Base-by-base conservation (phyloP, 1,140 invertebrate genomes). In the Phocides pigmalion region DNA sequence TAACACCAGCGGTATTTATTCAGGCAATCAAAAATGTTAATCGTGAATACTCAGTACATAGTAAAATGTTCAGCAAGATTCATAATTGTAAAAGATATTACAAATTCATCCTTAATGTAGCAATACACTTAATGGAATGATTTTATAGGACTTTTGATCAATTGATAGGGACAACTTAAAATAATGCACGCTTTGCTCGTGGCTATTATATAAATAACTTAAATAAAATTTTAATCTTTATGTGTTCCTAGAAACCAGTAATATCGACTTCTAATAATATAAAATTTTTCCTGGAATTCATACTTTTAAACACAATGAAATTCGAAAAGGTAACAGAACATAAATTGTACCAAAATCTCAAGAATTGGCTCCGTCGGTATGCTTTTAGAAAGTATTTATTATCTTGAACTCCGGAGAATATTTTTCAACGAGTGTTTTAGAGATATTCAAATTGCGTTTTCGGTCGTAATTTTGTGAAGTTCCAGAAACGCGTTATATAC, bases 361-460 rank as follows among this genome's bases (percentile, higher is more conserved):
- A 58, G 39, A 44, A 44, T 58, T 58, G 37, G 39, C 39, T 58
- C 53, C 8, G 20, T 44, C 19, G 22, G 39, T 42, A 28, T 42
- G 53, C 39, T 58, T 41, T 58, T 12, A 25, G 2, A 11, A 58
- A 44, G 39, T 28, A 44, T 42, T 44, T 42, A 53, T 42, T 56
- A 28, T 56, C 39, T 56, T 41, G 53, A 19, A 56, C 39, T 44
- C 53, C 20, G 14, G 25, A 16, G 50, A 42, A 56, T 44, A 56
- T 56, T 56, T 51, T 44, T 6, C 20, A 41, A 42, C 39, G 20
- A 56, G 39, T 41, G 39, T 42, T 53, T 41, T 56, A 56, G 39
- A 56, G 53, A 58, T 42, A 58, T 58, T 58, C 14, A 58, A 58
- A 58, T 58, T 42, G 53, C 37, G 39, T 44, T 53, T 53, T 58